Evolutionary conservation across 2,113 vertebrate genomes (phyloP), one percentile per base, ranked within the genome.

Genomic region (Brachyhypopomus gauderio): DNA sequence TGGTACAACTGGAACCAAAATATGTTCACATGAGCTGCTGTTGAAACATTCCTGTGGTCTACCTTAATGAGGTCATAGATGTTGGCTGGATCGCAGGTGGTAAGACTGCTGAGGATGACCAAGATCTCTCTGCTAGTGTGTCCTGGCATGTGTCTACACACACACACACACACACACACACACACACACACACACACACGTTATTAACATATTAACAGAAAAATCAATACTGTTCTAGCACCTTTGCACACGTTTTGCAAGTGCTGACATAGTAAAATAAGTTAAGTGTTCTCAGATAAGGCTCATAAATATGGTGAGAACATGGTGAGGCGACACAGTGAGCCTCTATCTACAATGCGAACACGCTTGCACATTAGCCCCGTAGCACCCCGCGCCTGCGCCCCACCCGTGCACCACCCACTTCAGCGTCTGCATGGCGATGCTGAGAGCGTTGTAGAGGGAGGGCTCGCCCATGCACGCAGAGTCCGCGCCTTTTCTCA

Each of bases 11-110:
- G 30, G 20, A 14, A 5, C 22, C 23, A 16, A 66, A 22, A 41
- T 52, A 52, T 14, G 14, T 52, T 52, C 45, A 14, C 12, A 11
- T 14, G 9, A 12, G 9, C 45, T 52, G 45, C 14, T 52, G 45
- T 14, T 11, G 9, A 62, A 41, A 25, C 36, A 12, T 9, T 27
- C 17, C 30, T 48, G 66, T 8, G 22, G 8, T 34, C 17, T 90
- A 98, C 98, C 96, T 98, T 96, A 78, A 99, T 95, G 64, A 99
- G 91, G 23, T 98, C 96, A 70, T 96, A 97, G 89, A 99, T 97
- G 90, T 98, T 98, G 83, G 94, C 92, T 17, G 98, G 98, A 90
- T 99, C 98, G 83, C 98, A 99, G 1, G 97, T 99, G 0, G 98
- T 99, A 64, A 99, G 94, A 82, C 98, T 99, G 90, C 98, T 97